A percentile compares a stretch with the other conserved stretches of the same genome.
These are phyloP conservation scores for Takifugu rubripes DNA, from an alignment of 2,797 vertebrate genomes.

Conservation along the genomic window DNA sequence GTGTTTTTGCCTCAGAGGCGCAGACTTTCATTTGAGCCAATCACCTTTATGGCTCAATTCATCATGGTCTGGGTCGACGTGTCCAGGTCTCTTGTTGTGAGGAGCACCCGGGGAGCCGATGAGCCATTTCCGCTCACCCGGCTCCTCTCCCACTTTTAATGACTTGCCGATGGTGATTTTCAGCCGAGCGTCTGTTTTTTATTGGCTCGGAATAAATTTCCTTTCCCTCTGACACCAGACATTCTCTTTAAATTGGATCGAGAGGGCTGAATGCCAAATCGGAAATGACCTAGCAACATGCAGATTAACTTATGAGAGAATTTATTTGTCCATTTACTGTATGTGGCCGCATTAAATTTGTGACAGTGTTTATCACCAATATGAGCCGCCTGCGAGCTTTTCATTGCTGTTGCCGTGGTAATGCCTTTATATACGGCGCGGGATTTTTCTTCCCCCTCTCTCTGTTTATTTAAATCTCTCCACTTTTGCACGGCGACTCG, in stretches of 20 bases:
- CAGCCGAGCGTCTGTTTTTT: constrained; percentile 55
- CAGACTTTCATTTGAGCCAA: constrained; percentile 71
- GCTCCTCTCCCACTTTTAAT: constrained; percentile 69
- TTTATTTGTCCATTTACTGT: constrained; percentile 57
- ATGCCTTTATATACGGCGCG: constrained; percentile 29
- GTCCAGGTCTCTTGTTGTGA: constrained; percentile 64
- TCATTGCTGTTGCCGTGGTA: constrained; percentile 26
- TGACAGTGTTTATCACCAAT: constrained; percentile 48
- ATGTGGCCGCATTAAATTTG: constrained; percentile 53
- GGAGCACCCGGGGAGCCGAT: constrained; percentile 60
- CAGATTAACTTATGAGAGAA: constrained; percentile 56
- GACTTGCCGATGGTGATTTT: constrained; percentile 69
- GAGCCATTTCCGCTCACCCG: constrained; percentile 55
- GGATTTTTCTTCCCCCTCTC: constrained; percentile 43
- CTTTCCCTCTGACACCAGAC: constrained; percentile 53
- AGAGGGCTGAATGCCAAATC: constrained; percentile 60
- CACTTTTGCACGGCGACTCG: too few species aligned
- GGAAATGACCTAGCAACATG: constrained; percentile 58
- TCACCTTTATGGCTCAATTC: constrained; percentile 72
- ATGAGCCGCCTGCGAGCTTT: constrained; percentile 33
- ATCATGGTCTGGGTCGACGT: constrained; percentile 56
- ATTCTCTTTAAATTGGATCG: constrained; percentile 64
- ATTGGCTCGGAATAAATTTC: constrained; percentile 66
- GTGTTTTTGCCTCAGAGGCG: constrained; percentile 58
- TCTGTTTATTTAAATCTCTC: constrained; percentile 7